A percentile compares a stretch with the other conserved stretches of the same genome.
Conservation (phyloP, 2,888 invertebrate species). For the Eupithecia vulgata region DNA sequence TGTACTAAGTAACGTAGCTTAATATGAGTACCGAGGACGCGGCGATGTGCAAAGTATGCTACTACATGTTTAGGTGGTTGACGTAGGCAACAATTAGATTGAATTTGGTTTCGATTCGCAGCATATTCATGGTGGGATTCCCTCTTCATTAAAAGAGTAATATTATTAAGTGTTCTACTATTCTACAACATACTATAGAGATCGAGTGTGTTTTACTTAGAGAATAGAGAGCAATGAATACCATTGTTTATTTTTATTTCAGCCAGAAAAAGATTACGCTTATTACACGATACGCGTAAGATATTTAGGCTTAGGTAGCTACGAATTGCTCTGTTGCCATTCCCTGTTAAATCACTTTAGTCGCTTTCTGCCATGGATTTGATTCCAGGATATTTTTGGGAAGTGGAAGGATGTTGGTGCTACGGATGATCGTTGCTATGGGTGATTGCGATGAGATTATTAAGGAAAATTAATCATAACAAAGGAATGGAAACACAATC, state of each 20-base stretch:
- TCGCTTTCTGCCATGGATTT: background rate
- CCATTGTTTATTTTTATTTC: background rate
- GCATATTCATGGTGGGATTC: background rate
- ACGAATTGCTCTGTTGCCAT: background rate
- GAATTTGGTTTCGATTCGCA: background rate
- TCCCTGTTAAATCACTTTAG: background rate
- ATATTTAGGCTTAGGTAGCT: background rate
- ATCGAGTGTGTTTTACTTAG: background rate
- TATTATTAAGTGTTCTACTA: background rate
- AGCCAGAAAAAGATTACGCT: background rate
- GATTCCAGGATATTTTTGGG: background rate
- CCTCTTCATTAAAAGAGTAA: background rate
- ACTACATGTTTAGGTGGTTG: constrained; percentile 11
- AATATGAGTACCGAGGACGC: constrained; percentile 45
- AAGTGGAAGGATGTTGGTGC: background rate
- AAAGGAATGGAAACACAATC: background rate
- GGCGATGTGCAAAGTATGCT: constrained; percentile 23
- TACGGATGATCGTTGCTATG: background rate
- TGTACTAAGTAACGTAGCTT: constrained; percentile 48
- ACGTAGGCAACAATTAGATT: constrained; percentile 13
- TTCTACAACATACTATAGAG: background rate
- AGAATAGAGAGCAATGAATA: background rate
- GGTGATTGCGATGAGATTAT: background rate
- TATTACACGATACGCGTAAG: background rate
- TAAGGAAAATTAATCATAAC: constrained; percentile 2